Percentiles rank a stretch among this genome's conserved stretches.
These are phyloP conservation scores for Lates calcarifer DNA, from an alignment of 2,113 vertebrate genomes.

Conservation along the genomic window DNA sequence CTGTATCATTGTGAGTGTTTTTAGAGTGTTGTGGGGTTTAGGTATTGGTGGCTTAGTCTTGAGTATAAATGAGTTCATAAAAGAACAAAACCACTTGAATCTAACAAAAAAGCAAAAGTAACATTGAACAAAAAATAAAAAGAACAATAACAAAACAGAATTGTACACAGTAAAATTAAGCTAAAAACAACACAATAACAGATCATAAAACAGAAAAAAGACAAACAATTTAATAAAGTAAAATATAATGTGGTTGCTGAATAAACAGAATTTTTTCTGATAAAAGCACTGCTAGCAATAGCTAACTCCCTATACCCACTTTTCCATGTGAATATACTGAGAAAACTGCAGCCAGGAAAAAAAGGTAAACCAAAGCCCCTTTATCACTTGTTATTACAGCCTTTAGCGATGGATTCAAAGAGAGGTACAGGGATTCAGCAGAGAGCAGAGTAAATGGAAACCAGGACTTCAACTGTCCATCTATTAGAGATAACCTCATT, in stretches of 20 bases:
- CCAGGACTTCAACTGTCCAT: conserved; percentile 69
- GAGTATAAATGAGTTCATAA: too few relatives aligned
- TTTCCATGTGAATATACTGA: conserved; percentile 1
- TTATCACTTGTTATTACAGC: conserved; percentile 44
- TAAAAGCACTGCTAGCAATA: not conserved
- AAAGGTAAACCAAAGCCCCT: conserved; percentile 5
- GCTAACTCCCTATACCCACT: not conserved
- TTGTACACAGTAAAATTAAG: not conserved
- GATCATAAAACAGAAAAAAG: too few relatives aligned
- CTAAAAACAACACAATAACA: not conserved
- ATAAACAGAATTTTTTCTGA: not conserved
- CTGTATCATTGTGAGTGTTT: too few relatives aligned
- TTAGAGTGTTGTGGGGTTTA: too few relatives aligned
- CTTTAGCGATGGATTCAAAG: conserved; percentile 42
- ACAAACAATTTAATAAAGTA: not conserved
- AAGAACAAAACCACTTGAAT: not conserved
- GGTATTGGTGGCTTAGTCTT: too few relatives aligned
- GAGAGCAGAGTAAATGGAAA: conserved; percentile 67
- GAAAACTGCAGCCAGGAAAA: not conserved
- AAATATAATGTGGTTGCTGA: not conserved
- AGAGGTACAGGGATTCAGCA: conserved; percentile 24
- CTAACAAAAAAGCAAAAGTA: not conserved
- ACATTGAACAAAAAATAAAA: not conserved
- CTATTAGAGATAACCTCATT: conserved; percentile 74
- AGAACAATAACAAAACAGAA: not conserved